phyloP scores from a whole-genome alignment of 2,113 vertebrate species.

The Beaufortia kweichowensis region DNA sequence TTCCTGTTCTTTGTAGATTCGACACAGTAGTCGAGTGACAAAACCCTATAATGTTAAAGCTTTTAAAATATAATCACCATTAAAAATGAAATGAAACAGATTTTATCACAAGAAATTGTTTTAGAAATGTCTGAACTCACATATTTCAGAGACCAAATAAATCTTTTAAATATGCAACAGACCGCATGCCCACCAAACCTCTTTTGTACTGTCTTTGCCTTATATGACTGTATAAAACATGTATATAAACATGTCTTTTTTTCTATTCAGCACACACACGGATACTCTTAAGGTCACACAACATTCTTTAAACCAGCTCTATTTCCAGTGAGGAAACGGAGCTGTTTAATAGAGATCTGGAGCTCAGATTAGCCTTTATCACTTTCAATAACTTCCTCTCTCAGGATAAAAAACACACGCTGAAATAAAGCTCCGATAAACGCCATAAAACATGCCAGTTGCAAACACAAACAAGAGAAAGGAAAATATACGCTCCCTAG shows the following conservation, averaged over 20 bases:
- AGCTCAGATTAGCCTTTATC: conserved; percentile 64
- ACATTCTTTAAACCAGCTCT: conserved; percentile 61
- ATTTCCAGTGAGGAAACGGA: conserved; percentile 66
- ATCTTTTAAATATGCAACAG: neutral
- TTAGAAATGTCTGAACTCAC: no score
- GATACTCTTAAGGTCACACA: conserved; percentile 49
- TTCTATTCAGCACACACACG: conserved; percentile 7
- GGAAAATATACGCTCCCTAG: conserved; percentile 47
- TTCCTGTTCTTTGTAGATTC: conserved; percentile 45
- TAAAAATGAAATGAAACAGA: neutral
- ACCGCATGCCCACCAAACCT: neutral
- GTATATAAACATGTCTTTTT: neutral
- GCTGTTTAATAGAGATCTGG: conserved; percentile 64
- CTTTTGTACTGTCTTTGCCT: neutral
- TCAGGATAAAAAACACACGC: conserved; percentile 48
- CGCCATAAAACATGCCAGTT: conserved; percentile 55
- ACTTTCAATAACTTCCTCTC: conserved; percentile 61
- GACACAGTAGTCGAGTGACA: neutral
- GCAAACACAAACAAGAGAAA: conserved; percentile 56
- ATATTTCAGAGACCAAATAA: neutral
- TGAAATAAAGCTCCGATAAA: conserved; percentile 63
- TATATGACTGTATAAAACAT: neutral
- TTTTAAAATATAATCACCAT: neutral
- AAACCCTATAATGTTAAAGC: neutral
- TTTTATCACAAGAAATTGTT: neutral